Evolutionary conservation across 2,888 invertebrate species (phyloP).

Genomic region (Cosmia trapezina): DNA sequence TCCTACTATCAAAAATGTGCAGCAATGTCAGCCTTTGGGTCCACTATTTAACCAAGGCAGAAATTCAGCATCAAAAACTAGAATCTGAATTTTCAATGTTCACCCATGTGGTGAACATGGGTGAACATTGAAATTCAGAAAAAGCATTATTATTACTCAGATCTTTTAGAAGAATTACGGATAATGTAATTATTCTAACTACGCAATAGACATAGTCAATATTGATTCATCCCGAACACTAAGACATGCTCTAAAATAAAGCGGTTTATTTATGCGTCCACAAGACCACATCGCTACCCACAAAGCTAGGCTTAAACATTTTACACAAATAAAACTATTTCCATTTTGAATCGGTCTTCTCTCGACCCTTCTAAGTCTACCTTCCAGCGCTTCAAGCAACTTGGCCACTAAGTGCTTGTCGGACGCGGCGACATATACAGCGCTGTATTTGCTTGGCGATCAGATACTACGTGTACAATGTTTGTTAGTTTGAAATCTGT

Average conservation of each 20-base stretch:
- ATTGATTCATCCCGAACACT: background rate
- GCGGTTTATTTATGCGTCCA: background rate
- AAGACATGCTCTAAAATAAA: background rate
- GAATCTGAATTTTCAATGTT: background rate
- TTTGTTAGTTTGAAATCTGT: conserved; percentile 61
- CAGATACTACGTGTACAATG: conserved; percentile 51
- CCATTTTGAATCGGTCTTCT: conserved; percentile 40
- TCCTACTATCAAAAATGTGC: background rate
- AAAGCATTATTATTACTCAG: background rate
- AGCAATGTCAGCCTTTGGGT: background rate
- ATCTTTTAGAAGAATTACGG: background rate
- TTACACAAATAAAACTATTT: conserved; percentile 43
- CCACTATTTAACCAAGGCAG: no score
- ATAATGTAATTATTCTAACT: background rate
- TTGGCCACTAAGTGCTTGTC: conserved; percentile 83
- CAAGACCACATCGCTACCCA: conserved; percentile 6
- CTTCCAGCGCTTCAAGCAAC: conserved; percentile 72
- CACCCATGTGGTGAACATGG: no score
- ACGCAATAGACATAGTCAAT: background rate
- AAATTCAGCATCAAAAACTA: no score
- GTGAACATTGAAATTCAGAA: no score
- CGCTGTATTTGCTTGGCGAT: conserved; percentile 72
- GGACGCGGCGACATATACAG: conserved; percentile 62
- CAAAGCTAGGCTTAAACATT: conserved; percentile 42
- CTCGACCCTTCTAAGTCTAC: conserved; percentile 45